Base-by-base conservation (phyloP, 1,140 invertebrate genomes). In the Drosophila saltans region DNA sequence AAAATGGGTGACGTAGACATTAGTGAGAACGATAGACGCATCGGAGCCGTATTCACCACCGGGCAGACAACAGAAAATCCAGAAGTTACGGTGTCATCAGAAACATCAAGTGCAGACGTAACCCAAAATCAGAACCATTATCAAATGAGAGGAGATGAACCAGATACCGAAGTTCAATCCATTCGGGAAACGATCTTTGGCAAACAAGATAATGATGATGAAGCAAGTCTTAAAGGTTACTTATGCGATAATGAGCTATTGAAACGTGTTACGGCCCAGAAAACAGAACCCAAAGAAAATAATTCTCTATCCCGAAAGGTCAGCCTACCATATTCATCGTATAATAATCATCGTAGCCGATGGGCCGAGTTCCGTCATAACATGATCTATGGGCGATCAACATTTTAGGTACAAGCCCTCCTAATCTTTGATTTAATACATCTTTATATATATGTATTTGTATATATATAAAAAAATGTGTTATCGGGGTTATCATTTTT, bases 341-440 rank as follows among this genome's bases (percentile, higher is more conserved):
- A 90, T 41, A 45, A 8, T 0, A 72, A 21, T 1, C 84, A 89
- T 41, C 67, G 84, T 8, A 75, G 26, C 6, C 70, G 71, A 6
- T 89, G 84, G 84, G 84, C 81, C 0, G 81, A 78, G 28, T 89
- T 89, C 60, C 74, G 84, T 0, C 81, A 81, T 59, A 36, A 62
- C 2, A 68, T 89, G 78, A 69, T 89, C 16, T 89, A 75, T 16
- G 84, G 84, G 1, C 58, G 59, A 7, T 43, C 28, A 7, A 21
- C 26, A 1, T 72, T 59, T 39, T 83, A 72, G 16, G n/a, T 16
- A 16, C 16, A 16, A 16, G 16, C 16, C 16, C 16, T 16, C 16
- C 16, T 16, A 16, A 16, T 16, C 16, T 16, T 16, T 16, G 16
- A 16, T 16, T 16, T 16, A 16, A 16, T 16, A 16, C 16, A 16